Conservation (phyloP, 2,888 invertebrate genomes). For the Thera obeliscata region DNA sequence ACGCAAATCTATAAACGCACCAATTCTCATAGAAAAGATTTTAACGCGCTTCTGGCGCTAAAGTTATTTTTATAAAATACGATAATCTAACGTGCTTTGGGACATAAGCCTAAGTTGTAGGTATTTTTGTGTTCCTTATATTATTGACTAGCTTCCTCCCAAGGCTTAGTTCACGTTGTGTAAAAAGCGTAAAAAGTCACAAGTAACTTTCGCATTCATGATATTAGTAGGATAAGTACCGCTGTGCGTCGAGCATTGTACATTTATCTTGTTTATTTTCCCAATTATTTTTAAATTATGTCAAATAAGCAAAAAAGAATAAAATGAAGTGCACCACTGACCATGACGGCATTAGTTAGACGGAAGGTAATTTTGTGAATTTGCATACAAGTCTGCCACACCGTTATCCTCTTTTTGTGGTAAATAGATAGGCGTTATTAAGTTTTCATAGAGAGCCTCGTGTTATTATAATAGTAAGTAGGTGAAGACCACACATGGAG, state of each 20-base stretch:
- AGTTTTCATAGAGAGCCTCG: slow-evolving; percentile 18
- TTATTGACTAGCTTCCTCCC: no score
- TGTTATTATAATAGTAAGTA: slow-evolving; percentile 22
- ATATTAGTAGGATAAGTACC: neutral
- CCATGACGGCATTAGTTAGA: slow-evolving; percentile 47
- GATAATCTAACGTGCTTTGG: no score
- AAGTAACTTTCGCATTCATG: no score
- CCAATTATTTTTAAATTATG: slow-evolving; percentile 27
- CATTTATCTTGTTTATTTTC: slow-evolving; percentile 20
- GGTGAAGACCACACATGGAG: slow-evolving; percentile 28
- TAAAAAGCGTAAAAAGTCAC: no score
- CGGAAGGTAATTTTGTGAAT: slow-evolving; percentile 38
- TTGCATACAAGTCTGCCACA: slow-evolving; percentile 29
- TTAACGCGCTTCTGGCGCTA: no score
- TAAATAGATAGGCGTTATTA: slow-evolving; percentile 28
- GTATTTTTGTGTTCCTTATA: no score
- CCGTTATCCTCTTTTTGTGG: slow-evolving; percentile 33
- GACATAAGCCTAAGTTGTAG: no score
- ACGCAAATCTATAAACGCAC: no score
- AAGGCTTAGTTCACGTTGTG: no score
- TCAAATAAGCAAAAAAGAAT: slow-evolving; percentile 23
- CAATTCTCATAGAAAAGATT: no score
- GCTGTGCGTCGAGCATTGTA: neutral
- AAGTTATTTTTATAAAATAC: no score
- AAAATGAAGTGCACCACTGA: slow-evolving; percentile 45